Evolutionary conservation across 2,888 invertebrate genomes (phyloP), one percentile per base, ranked within the genome.

Genomic region (Stramonita haemastoma): DNA sequence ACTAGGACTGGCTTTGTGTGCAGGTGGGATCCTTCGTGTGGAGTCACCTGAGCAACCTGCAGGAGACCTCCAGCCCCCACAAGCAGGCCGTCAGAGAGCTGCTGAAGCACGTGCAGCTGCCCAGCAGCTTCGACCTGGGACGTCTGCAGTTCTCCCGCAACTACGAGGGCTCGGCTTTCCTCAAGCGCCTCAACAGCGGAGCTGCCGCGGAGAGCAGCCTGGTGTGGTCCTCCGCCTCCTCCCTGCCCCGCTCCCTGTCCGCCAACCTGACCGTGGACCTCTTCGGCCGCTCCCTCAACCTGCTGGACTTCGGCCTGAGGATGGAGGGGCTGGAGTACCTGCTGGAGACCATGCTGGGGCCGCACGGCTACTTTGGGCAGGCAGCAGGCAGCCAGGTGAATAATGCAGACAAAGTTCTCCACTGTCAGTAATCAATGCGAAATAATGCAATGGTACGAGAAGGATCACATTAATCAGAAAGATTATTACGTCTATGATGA

Each of bases 1-100:
- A 46, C 2, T 5, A 46, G 46, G 46, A 46, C 8, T 46, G 2
- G 46, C n/a, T 73, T 32, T 32, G 13, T 2, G 13, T 34, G 32
- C 98, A 99, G 97, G 98, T 99, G 29, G 98, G 98, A 26, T 98
- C 98, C 13, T 99, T 98, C 96, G 98, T 99, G 15, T 99, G 98
- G 98, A 98, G 98, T 89, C 98, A 99, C 96, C 96, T 99, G 85
- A 98, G 97, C 92, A 99, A 98, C 96, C 96, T 98, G 73, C 97
- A 98, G 91, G 98, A 98, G 93, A 98, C 98, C 0, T 97, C 98
- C 0, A 97, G 97, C 5, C 98, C 98, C 0, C 97, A 97, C 73
- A 97, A 98, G 90, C 97, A 98, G 73, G 98, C 98, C 95, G 97
- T 98, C 86, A 98, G 98, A 95, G 97, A 98, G 87, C 97, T 99